Conservation (phyloP, 1,140 invertebrate species). For the Saccostrea echinata region DNA sequence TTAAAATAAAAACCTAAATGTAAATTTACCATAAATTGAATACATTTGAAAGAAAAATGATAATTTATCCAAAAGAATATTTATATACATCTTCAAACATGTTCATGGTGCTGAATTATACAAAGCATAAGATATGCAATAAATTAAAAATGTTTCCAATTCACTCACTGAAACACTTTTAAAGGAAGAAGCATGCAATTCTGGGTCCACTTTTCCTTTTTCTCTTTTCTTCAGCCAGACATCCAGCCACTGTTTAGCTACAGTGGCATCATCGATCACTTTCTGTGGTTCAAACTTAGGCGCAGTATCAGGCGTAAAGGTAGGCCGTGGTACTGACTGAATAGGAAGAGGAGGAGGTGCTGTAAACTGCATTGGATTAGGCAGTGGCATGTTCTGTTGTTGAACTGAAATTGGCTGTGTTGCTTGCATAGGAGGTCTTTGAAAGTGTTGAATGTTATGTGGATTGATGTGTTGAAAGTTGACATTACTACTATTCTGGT, state of each 20-base stretch:
- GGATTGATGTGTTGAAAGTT: not conserved
- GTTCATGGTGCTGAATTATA: too few relatives aligned
- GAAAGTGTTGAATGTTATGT: not conserved
- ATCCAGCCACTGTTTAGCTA: not conserved
- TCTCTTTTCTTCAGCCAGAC: not conserved
- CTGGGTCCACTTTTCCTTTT: not conserved
- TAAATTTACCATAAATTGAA: too few relatives aligned
- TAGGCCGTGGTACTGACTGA: not conserved
- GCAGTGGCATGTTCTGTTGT: not conserved
- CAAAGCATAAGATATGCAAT: too few relatives aligned
- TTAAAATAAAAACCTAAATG: too few relatives aligned
- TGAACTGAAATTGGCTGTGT: not conserved
- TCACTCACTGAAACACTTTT: not conserved
- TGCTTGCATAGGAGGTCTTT: not conserved
- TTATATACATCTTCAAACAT: too few relatives aligned
- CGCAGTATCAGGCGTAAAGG: not conserved
- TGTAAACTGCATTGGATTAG: not conserved
- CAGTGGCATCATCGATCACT: not conserved
- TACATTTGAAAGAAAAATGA: too few relatives aligned
- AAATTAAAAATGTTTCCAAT: not conserved
- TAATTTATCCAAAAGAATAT: too few relatives aligned
- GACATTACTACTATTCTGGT: not conserved
- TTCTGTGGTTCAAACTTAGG: not conserved
- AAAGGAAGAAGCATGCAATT: not conserved
- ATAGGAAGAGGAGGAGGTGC: not conserved